These are phyloP conservation scores for Darevskia nairensis DNA, from an alignment of 2,797 vertebrate species.

Conservation along the genomic window DNA sequence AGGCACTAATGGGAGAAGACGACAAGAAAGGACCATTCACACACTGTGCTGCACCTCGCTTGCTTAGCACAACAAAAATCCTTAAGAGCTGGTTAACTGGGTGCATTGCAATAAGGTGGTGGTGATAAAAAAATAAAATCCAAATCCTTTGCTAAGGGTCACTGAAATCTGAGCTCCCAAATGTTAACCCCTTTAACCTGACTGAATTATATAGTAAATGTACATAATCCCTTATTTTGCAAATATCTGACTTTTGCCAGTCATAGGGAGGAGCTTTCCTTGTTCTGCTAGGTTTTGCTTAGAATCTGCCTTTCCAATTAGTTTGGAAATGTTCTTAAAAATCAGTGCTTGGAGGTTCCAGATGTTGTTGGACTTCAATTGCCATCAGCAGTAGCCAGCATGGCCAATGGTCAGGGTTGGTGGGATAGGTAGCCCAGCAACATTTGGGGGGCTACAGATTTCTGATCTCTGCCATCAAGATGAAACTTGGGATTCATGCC, in stretches of 20 bases:
- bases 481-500: neutral
- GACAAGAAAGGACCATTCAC: conserved; percentile 22
- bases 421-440: neutral
- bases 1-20: conserved; percentile 80
- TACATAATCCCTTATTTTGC: neutral
- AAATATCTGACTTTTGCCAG: neutral
- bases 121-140: neutral
- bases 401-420: neutral
- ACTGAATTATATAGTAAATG: neutral
- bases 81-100: neutral
- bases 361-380: neutral
- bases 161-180: neutral
- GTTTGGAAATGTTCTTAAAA: too few species aligned
- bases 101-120: neutral
- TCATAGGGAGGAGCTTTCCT: neutral
- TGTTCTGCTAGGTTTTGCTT: too few species aligned
- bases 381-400: neutral
- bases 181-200: neutral
- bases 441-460: neutral
- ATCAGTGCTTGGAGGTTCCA: neutral
- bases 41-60: neutral
- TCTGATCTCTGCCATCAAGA: neutral
- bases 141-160: neutral
- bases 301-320: too few species aligned
- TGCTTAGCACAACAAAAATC: neutral